Base-by-base conservation (phyloP, 2,888 invertebrate species). In the Romanomermis culicivorax region DNA sequence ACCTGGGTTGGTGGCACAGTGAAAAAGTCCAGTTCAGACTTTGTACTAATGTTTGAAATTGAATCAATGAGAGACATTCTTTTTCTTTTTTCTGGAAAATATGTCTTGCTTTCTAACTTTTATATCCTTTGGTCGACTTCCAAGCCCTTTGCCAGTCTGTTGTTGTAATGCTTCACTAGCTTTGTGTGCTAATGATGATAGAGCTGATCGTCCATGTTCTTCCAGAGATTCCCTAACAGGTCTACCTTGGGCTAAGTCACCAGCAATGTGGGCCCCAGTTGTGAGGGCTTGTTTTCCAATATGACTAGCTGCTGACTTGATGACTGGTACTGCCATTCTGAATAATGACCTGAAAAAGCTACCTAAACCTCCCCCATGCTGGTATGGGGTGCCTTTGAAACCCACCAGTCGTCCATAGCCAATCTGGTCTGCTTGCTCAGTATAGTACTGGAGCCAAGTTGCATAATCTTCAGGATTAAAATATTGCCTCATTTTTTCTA, bases 1-100 rank as follows among this genome's bases (percentile, higher is more conserved):
- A 42, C 45, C 45, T 53, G 53, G 29, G 45, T 45, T 7, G 53
- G 53, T 14, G 53, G 53, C 2, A 53, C 43, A 17, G 27, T 23
- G 23, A 45, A 53, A 23, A 53, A 17, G 25, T 42, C 53, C 11
- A 53, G n/a, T 20, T 43, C n/a, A 4, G 43, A 27, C 24, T 43
- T 53, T 2, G 2, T n/a, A 7, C n/a, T n/a, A 7, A 43, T 42
- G 4, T 4, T 29, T 45, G 26, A 27, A n/a, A n/a, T 24, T n/a
- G 43, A 20, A 45, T 53, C 53, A 17, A 53, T 2, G 2, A 53
- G 25, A 23, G 7, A 7, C 36, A 36, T 36, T 36, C 36, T 36
- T 36, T 36, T 36, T 17, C 7, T 11, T 17, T 11, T 7, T 11
- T 17, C 17, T 7, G 17, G 11, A 11, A 36, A 7, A 11, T 36